Evolutionary conservation across 1,140 invertebrate genomes (phyloP).

Genomic region (Drosophila bifasciata): DNA sequence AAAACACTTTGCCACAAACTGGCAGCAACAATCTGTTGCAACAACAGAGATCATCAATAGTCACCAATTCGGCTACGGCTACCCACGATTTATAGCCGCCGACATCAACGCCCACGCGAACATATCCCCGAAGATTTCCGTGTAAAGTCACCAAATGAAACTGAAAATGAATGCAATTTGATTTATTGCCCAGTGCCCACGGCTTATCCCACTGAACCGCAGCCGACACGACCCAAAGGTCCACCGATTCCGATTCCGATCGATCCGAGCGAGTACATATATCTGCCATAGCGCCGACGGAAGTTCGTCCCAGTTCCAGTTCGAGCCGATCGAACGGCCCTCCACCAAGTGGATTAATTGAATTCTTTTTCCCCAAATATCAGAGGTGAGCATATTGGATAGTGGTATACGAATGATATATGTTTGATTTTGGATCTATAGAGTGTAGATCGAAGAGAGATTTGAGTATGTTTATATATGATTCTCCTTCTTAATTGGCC

Average conservation of each 20-base stretch:
- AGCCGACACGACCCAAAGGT: constrained; percentile 39
- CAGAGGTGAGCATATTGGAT: constrained; percentile 57
- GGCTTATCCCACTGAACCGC: constrained; percentile 37
- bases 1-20: too few relatives aligned
- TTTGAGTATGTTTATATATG: too few relatives aligned
- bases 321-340: constrained; percentile 48
- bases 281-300: constrained; percentile 24
- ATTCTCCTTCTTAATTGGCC: too few relatives aligned
- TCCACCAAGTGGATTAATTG: constrained; percentile 71
- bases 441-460: too few relatives aligned
- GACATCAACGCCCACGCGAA: constrained; percentile 22
- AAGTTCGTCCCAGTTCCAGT: constrained; percentile 25
- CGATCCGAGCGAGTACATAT: constrained; percentile 12
- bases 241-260: constrained; percentile 18
- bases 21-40: constrained; percentile 45
- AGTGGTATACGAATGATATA: neutral
- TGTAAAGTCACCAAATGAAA: constrained; percentile 12
- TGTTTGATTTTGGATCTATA: neutral
- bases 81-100: constrained; percentile 36
- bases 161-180: constrained; percentile 47
- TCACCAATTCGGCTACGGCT: constrained; percentile 16
- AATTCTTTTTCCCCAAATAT: constrained; percentile 57
- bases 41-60: constrained; percentile 53
- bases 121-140: constrained; percentile 29
- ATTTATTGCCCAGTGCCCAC: constrained; percentile 60